Evolutionary conservation across 2,888 invertebrate species (phyloP).

Genomic region (Automeris io): DNA sequence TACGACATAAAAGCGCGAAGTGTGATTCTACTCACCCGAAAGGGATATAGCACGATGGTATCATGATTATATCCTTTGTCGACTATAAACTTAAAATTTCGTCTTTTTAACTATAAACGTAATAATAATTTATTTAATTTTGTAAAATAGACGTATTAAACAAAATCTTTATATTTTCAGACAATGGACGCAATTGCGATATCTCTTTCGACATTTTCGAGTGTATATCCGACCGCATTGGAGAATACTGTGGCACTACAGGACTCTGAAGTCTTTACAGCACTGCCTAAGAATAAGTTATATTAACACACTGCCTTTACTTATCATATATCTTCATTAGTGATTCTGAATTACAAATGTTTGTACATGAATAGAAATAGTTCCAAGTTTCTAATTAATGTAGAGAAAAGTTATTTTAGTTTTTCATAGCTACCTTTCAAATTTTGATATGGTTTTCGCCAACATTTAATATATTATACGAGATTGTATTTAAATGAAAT

Average conservation of each 20-base stretch:
- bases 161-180: constrained; percentile 51
- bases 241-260: constrained; percentile 80
- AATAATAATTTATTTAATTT: too few relatives aligned
- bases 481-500: too few relatives aligned
- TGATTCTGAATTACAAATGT: not conserved
- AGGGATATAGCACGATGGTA: too few relatives aligned
- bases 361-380: constrained; percentile 13
- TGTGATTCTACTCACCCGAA: too few relatives aligned
- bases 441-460: not conserved
- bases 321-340: not conserved
- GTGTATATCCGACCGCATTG: constrained; percentile 87
- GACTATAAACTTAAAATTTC: too few relatives aligned
- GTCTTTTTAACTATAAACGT: too few relatives aligned
- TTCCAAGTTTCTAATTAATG: constrained; percentile 13
- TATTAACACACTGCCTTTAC: constrained; percentile 1
- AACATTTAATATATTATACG: too few relatives aligned
- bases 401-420: not conserved
- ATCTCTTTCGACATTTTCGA: constrained; percentile 87
- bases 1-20: too few relatives aligned
- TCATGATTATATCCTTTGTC: too few relatives aligned
- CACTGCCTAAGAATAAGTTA: not conserved
- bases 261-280: constrained; percentile 39
- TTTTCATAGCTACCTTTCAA: not conserved
- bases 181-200: constrained; percentile 84
- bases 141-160: constrained; percentile 1